phyloP scores from a whole-genome alignment of 53 echinoderm and acorn worm species.

The Mesocentrotus franciscanus region DNA sequence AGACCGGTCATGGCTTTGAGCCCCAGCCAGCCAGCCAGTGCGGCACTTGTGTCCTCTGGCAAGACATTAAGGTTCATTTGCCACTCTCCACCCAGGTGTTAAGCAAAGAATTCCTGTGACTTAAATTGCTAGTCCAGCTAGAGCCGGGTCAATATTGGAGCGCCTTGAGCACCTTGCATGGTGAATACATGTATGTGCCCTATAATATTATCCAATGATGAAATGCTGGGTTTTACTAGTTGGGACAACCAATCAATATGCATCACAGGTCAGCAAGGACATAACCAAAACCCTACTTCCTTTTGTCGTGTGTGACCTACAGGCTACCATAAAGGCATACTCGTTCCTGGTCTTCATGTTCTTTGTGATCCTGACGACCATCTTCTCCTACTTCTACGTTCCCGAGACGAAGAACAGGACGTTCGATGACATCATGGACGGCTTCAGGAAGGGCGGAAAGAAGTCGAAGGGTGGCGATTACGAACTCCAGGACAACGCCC shows the following conservation, averaged over 20 bases:
- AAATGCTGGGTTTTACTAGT: too few relatives aligned
- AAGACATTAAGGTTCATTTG: too few relatives aligned
- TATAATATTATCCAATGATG: too few relatives aligned
- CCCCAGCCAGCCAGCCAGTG: too few relatives aligned
- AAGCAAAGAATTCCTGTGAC: too few relatives aligned
- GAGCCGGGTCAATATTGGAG: too few relatives aligned
- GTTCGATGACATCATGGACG: slow-evolving; percentile 83
- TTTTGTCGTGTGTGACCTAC: not conserved
- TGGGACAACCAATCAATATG: not conserved
- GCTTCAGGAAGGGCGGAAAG: slow-evolving; percentile 70
- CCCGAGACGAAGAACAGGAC: slow-evolving; percentile 94
- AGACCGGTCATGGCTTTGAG: too few relatives aligned
- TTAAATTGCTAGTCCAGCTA: too few relatives aligned
- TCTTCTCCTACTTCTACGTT: slow-evolving; percentile 89
- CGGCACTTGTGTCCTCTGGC: too few relatives aligned
- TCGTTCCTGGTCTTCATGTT: slow-evolving; percentile 95
- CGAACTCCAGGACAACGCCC: slow-evolving; percentile 68
- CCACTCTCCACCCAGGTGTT: too few relatives aligned
- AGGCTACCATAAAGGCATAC: slow-evolving; percentile 83
- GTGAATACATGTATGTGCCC: too few relatives aligned
- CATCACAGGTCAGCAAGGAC: not conserved
- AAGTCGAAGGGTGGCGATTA: slow-evolving; percentile 62
- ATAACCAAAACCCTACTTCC: not conserved
- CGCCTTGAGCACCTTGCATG: too few relatives aligned
- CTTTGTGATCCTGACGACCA: slow-evolving; percentile 75